Conservation (phyloP, 2,888 invertebrate species). For the Lithophane semibrunnea region DNA sequence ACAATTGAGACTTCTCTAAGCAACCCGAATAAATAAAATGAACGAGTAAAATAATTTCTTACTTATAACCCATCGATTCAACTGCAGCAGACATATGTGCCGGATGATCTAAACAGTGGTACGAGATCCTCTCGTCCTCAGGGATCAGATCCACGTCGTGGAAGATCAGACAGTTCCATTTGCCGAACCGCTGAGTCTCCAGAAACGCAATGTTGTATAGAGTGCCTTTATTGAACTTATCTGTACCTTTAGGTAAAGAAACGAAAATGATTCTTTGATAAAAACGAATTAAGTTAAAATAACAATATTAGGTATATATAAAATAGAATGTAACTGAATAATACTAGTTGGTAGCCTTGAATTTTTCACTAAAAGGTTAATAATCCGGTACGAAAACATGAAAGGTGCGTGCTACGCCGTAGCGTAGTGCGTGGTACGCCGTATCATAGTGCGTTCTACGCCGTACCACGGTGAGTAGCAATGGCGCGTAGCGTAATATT, state of each 20-base stretch:
- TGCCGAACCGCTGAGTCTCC: conserved; percentile 56
- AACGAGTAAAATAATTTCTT: neutral
- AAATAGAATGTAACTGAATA: neutral
- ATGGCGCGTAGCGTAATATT: too few relatives aligned
- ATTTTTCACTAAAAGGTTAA: neutral
- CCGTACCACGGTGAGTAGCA: neutral
- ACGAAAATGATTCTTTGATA: neutral
- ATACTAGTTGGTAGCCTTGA: neutral
- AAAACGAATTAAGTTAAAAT: neutral
- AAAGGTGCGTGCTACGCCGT: neutral
- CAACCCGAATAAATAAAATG: too few relatives aligned
- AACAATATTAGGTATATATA: neutral
- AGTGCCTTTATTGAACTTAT: conserved; percentile 55
- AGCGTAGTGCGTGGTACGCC: neutral
- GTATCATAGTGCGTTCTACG: neutral
- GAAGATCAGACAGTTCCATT: conserved; percentile 58
- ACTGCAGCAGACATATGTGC: conserved; percentile 48
- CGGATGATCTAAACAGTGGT: conserved; percentile 42
- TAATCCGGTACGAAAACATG: neutral
- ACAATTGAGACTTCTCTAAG: neutral
- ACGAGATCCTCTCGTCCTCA: conserved; percentile 49
- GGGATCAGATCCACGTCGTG: conserved; percentile 59
- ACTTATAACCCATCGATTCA: conserved; percentile 29
- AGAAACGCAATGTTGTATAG: conserved; percentile 55
- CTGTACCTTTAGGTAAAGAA: conserved; percentile 24